Conservation (phyloP, 2,797 vertebrate species). For the Petrocephalus schoutedeni region DNA sequence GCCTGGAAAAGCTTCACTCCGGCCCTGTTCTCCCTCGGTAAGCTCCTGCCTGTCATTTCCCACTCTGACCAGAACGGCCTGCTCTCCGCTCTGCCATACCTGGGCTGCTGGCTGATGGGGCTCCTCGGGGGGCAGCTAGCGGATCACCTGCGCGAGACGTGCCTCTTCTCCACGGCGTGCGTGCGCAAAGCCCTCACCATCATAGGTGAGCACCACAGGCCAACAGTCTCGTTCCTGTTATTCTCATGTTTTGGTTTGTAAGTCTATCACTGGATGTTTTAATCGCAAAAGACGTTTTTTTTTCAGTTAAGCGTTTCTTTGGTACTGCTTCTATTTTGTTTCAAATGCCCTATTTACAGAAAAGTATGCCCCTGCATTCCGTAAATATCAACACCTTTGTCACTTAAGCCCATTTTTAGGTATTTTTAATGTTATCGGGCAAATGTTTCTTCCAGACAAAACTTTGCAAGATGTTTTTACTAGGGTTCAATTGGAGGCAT, state of each 20-base stretch:
- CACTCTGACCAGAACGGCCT: slow-evolving; percentile 61
- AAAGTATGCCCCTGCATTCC: not conserved
- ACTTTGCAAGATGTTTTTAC: not conserved
- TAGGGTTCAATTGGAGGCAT: not conserved
- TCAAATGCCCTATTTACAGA: not conserved
- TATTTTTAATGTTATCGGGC: not conserved
- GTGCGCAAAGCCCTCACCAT: slow-evolving; percentile 67
- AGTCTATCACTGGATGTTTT: not conserved
- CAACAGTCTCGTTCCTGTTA: not conserved
- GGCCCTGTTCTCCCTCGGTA: not conserved
- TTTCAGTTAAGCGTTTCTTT: not conserved
- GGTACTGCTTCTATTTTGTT: not conserved
- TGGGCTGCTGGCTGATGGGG: slow-evolving; percentile 72
- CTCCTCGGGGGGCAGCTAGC: slow-evolving; percentile 64
- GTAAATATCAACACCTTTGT: not conserved
- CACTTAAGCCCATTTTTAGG: not conserved
- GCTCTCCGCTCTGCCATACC: slow-evolving; percentile 72
- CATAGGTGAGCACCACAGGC: slow-evolving; percentile 54
- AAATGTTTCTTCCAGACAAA: not conserved
- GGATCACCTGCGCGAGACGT: slow-evolving; percentile 63
- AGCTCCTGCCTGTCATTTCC: not conserved
- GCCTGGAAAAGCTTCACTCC: no score
- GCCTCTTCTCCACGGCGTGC: slow-evolving; percentile 62
- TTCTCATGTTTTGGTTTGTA: not conserved
- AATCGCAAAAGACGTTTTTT: not conserved